These are phyloP conservation scores for Carpatolechia fugitivella DNA, from an alignment of 2,888 invertebrate genomes.

Conservation along the genomic window DNA sequence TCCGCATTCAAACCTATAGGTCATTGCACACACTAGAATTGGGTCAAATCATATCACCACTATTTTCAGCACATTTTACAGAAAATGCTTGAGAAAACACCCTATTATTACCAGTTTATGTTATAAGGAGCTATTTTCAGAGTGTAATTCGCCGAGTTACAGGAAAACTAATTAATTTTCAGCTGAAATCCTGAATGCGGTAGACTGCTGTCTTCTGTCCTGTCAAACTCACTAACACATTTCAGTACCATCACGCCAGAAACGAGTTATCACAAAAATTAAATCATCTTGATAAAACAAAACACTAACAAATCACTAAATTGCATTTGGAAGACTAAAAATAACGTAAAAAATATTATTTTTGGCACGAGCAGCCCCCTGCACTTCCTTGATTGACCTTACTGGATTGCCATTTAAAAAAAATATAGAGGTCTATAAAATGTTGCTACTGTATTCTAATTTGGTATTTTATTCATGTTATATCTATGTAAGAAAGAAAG, in stretches of 20 bases:
- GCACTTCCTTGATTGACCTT: slow-evolving; percentile 70
- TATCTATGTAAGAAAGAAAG: too few species aligned
- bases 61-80: slow-evolving; percentile 33
- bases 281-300: slow-evolving; percentile 40
- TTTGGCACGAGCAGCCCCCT: slow-evolving; percentile 48
- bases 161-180: slow-evolving; percentile 41
- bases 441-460: too few species aligned
- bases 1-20: slow-evolving; percentile 75
- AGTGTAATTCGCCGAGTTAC: slow-evolving; percentile 29
- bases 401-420: slow-evolving; percentile 40
- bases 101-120: slow-evolving; percentile 26
- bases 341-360: slow-evolving; percentile 55
- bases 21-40: slow-evolving; percentile 74
- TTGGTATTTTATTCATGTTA: too few species aligned
- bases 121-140: slow-evolving; percentile 33
- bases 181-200: slow-evolving; percentile 56
- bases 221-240: slow-evolving; percentile 46
- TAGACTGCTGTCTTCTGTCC: slow-evolving; percentile 53
- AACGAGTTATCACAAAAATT: slow-evolving; percentile 48
- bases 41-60: slow-evolving; percentile 71
- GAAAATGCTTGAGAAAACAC: slow-evolving; percentile 31
- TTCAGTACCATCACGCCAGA: slow-evolving; percentile 39
- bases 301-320: slow-evolving; percentile 42
- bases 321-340: slow-evolving; percentile 52
- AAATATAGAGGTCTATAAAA: too few species aligned